These are phyloP conservation scores for Caprella mutica DNA, from an alignment of 2,888 invertebrate genomes.

Conservation along the genomic window DNA sequence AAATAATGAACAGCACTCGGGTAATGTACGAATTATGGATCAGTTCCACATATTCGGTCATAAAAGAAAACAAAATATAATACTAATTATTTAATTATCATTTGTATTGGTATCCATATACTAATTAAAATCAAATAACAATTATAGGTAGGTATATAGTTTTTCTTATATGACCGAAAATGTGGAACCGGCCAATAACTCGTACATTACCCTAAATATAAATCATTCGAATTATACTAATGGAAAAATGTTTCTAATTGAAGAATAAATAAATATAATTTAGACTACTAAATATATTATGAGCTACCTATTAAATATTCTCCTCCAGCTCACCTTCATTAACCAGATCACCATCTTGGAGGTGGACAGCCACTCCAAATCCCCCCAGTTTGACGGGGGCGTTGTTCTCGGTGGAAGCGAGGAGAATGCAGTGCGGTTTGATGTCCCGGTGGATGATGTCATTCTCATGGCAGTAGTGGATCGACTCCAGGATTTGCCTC, in stretches of 20 bases:
- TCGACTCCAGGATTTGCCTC: slow-evolving; percentile 91
- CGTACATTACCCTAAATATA: too few species aligned
- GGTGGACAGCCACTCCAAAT: slow-evolving; percentile 89
- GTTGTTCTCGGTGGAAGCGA: slow-evolving; percentile 93
- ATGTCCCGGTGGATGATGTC: slow-evolving; percentile 96
- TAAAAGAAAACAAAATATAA: not conserved
- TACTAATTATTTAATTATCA: slow-evolving; percentile 11
- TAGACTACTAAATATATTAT: not conserved
- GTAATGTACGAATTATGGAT: too few species aligned
- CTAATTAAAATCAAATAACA: slow-evolving; percentile 11
- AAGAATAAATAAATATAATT: too few species aligned
- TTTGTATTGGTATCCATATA: slow-evolving; percentile 36
- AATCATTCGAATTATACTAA: too few species aligned
- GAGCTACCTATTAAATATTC: too few species aligned
- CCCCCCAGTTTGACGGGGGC: slow-evolving; percentile 96
- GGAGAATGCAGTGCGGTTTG: slow-evolving; percentile 88
- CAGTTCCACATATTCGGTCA: not conserved
- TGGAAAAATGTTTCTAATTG: slow-evolving; percentile 13
- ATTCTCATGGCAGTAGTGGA: slow-evolving; percentile 95
- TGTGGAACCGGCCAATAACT: too few species aligned
- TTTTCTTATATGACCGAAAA: too few species aligned
- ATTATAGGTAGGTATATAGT: too few species aligned
- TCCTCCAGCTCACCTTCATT: slow-evolving; percentile 41
- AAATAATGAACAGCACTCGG: too few species aligned
- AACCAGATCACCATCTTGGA: slow-evolving; percentile 46